Conservation (phyloP, 2,888 invertebrate genomes). For the Neoascia interrupta region DNA sequence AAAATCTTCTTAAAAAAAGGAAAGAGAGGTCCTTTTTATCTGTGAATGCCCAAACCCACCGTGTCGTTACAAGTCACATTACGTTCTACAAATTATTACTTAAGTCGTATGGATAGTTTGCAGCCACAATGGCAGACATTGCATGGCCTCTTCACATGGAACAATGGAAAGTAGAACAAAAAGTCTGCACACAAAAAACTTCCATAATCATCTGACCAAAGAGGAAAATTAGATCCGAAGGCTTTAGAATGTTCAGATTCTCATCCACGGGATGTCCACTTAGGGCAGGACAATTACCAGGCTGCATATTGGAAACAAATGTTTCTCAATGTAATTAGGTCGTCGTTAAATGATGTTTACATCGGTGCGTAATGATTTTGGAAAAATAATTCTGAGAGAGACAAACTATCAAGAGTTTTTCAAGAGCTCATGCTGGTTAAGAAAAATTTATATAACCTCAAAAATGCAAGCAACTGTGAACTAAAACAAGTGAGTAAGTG, state of each 20-base stretch:
- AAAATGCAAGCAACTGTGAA: no score
- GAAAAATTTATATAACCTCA: no score
- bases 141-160: conserved; percentile 35
- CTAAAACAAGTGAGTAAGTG: no score
- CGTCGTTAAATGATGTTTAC: no score
- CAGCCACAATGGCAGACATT: conserved; percentile 42
- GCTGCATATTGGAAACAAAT: conserved; percentile 18
- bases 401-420: no score
- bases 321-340: conserved; percentile 59
- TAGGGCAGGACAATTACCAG: background rate
- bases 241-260: conserved; percentile 19
- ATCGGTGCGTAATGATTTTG: no score
- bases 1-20: conserved; percentile 29
- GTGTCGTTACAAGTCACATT: conserved; percentile 36
- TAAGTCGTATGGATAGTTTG: no score
- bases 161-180: conserved; percentile 40
- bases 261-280: conserved; percentile 62
- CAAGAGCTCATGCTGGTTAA: no score
- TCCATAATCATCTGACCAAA: conserved; percentile 51
- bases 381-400: no score
- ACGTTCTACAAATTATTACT: conserved; percentile 13
- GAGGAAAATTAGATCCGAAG: conserved; percentile 41
- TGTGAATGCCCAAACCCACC: background rate
- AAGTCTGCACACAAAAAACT: conserved; percentile 7
- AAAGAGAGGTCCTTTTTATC: conserved; percentile 35